Evolutionary conservation across 2,888 invertebrate species (phyloP).

Genomic region (Drosophila meridionalis): DNA sequence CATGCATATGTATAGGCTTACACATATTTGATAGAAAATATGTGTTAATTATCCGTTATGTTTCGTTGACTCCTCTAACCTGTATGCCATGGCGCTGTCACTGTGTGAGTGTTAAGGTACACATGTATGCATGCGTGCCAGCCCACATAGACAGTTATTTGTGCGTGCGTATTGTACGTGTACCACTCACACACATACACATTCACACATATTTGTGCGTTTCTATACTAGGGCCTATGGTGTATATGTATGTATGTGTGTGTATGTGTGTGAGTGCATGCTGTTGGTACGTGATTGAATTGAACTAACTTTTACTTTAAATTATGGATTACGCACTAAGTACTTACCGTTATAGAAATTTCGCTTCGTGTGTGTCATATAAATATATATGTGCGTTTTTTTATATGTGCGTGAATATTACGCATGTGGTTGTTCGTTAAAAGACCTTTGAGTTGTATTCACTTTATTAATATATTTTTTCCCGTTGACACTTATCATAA

Average conservation of each 20-base stretch:
- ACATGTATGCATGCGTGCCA: conserved; percentile 5
- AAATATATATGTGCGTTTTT: neutral
- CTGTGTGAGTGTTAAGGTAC: conserved; percentile 36
- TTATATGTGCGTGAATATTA: neutral
- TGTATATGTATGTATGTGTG: neutral
- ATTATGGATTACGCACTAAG: neutral
- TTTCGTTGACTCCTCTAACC: neutral
- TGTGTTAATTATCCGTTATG: neutral
- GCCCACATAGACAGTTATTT: neutral
- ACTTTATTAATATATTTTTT: conserved; percentile 10
- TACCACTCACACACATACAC: neutral
- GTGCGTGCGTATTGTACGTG: neutral
- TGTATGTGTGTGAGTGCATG: neutral
- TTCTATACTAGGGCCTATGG: neutral
- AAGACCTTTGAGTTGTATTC: conserved; percentile 5
- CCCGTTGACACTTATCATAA: conserved; percentile 20
- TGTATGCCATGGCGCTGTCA: conserved; percentile 5
- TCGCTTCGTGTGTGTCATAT: neutral
- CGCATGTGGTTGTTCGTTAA: neutral
- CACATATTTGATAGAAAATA: neutral
- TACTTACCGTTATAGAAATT: conserved; percentile 19
- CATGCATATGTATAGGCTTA: neutral
- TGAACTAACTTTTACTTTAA: neutral
- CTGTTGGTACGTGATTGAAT: neutral
- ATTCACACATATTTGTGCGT: neutral